These are phyloP conservation scores for Xanthorhoe spadicearia DNA, from an alignment of 2,888 invertebrate species.

Conservation along the genomic window DNA sequence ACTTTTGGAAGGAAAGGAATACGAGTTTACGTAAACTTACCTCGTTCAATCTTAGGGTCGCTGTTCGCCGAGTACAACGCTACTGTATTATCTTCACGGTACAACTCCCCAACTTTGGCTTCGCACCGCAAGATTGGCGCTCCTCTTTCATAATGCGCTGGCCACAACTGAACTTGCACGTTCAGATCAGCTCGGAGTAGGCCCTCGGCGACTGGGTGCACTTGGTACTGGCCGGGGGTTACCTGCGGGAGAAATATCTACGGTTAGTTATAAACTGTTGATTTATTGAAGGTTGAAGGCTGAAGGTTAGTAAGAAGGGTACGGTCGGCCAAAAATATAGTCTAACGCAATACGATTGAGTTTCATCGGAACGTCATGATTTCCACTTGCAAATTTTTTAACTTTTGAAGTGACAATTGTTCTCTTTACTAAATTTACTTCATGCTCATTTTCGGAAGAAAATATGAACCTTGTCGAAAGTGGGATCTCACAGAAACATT, in stretches of 20 bases:
- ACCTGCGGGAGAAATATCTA: constrained; percentile 59
- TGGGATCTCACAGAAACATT: too few relatives aligned
- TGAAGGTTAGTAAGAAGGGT: not conserved
- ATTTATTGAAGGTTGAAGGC: not conserved
- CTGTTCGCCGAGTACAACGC: constrained; percentile 86
- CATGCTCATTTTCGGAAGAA: too few relatives aligned
- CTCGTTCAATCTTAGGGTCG: constrained; percentile 89
- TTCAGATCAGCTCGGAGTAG: constrained; percentile 85
- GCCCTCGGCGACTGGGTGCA: constrained; percentile 76
- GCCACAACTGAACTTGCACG: constrained; percentile 85
- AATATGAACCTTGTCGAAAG: too few relatives aligned
- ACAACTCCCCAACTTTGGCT: constrained; percentile 86
- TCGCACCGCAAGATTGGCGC: constrained; percentile 88
- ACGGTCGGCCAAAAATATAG: too few relatives aligned
- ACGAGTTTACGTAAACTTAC: constrained; percentile 62
- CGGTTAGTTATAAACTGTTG: constrained; percentile 33
- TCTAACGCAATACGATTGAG: too few relatives aligned
- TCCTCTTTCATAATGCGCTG: constrained; percentile 87
- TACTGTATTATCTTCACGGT: constrained; percentile 85
- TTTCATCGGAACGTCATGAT: too few relatives aligned
- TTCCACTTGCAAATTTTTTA: too few relatives aligned
- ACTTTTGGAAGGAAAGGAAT: too few relatives aligned
- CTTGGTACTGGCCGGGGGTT: constrained; percentile 74
- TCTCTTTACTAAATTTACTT: too few relatives aligned
- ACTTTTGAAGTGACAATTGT: too few relatives aligned